A percentile compares a stretch with the other conserved stretches of the same genome.
Conservation (phyloP, 2,797 vertebrate genomes). For the Catostomus latipinnis region DNA sequence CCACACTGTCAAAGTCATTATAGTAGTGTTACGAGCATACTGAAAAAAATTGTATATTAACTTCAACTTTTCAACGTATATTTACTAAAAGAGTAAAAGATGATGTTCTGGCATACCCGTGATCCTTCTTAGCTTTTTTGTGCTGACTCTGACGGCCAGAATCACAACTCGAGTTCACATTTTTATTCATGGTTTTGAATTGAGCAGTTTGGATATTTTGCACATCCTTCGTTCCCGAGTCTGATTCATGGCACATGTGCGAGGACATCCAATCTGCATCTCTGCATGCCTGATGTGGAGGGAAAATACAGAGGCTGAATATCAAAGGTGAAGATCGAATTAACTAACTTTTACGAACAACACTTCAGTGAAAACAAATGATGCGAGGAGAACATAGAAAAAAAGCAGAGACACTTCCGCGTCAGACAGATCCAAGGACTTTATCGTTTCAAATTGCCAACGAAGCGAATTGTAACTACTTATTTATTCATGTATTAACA, state of each 20-base stretch:
- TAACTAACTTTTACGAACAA: background rate
- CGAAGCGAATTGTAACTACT: background rate
- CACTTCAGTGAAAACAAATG: background rate
- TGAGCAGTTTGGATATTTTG: background rate
- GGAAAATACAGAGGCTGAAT: background rate
- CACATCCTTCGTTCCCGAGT: conserved; percentile 5
- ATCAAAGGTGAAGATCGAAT: background rate
- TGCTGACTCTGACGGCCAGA: conserved; percentile 18
- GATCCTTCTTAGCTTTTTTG: conserved; percentile 49
- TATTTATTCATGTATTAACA: no score
- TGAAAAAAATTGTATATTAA: background rate
- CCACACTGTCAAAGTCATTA: no score
- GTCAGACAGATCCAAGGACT: background rate
- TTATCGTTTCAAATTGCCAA: background rate
- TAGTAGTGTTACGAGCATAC: background rate
- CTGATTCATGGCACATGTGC: conserved; percentile 15
- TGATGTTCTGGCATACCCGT: conserved; percentile 25
- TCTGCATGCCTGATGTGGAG: conserved; percentile 9
- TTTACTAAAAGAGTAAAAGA: no score
- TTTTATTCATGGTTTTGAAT: conserved; percentile 17
- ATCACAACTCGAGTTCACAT: background rate
- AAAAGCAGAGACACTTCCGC: conserved; percentile 39
- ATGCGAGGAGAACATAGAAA: background rate
- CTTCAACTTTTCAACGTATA: no score
- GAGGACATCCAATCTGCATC: conserved; percentile 8